phyloP scores from a whole-genome alignment of 2,113 vertebrate species.

The Pluvialis apricaria region DNA sequence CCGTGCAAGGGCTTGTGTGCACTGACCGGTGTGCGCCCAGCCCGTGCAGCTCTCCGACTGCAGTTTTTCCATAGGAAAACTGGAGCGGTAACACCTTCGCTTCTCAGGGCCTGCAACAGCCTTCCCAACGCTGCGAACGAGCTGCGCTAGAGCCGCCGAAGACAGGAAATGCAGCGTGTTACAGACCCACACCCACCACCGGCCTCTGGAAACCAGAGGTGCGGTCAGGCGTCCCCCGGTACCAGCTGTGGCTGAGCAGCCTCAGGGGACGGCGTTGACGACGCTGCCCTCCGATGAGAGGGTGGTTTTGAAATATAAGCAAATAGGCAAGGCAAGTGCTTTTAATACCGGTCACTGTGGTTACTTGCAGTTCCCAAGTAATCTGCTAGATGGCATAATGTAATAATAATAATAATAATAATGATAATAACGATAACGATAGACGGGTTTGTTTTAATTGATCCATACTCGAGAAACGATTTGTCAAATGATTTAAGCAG shows the following conservation, averaged over 20 bases:
- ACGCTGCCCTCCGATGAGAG: background rate
- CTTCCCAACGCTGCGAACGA: background rate
- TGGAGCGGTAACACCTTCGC: background rate
- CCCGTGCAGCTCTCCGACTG: background rate
- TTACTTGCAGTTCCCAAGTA: constrained; percentile 43
- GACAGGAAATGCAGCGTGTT: background rate
- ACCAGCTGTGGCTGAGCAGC: background rate
- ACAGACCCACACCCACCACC: background rate
- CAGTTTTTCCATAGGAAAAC: background rate
- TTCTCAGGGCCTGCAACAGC: background rate
- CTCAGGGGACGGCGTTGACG: background rate
- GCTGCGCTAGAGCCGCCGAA: background rate
- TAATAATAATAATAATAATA: constrained; percentile 37
- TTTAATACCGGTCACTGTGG: background rate
- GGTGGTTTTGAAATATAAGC: background rate
- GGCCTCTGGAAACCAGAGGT: background rate
- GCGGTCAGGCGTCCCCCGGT: fast-evolving
- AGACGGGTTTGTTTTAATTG: background rate
- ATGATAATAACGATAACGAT: background rate
- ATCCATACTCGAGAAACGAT: background rate
- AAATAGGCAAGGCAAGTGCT: background rate
- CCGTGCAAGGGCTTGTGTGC: fast-evolving
- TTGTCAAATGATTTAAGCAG: background rate
- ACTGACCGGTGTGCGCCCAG: fast-evolving
- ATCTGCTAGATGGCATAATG: constrained; percentile 67